phyloP scores from a whole-genome alignment of 2,888 invertebrate species.

The Chrysolina haemoptera region DNA sequence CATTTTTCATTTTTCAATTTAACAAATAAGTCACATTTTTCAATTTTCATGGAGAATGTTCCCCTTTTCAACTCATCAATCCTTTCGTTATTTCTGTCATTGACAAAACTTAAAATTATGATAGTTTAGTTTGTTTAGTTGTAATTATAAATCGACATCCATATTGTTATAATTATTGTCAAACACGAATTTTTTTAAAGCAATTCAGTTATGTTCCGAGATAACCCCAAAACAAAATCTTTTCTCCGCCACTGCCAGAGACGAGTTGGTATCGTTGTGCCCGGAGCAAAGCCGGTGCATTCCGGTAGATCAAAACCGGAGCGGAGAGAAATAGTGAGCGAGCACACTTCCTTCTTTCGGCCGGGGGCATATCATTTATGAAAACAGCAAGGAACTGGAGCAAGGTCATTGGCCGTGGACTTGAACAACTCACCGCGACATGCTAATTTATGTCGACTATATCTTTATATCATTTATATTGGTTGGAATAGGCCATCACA shows the following conservation, averaged over 20 bases:
- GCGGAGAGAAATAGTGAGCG: slow-evolving; percentile 56
- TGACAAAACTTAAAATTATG: too few relatives aligned
- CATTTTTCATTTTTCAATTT: too few relatives aligned
- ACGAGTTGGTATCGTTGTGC: slow-evolving; percentile 32
- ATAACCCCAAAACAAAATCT: too few relatives aligned
- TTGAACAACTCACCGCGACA: slow-evolving; percentile 40
- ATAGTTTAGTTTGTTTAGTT: too few relatives aligned
- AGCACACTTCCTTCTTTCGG: slow-evolving; percentile 59
- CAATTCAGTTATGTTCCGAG: too few relatives aligned
- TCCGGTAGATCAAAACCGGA: slow-evolving; percentile 61
- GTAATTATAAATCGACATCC: too few relatives aligned
- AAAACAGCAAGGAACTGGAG: slow-evolving; percentile 62
- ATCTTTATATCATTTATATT: not conserved
- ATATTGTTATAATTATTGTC: too few relatives aligned
- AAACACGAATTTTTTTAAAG: too few relatives aligned
- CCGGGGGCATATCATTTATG: slow-evolving; percentile 58
- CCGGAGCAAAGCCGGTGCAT: slow-evolving; percentile 43
- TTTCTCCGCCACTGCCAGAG: slow-evolving; percentile 28
- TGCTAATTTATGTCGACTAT: slow-evolving; percentile 19
- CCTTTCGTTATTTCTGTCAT: too few relatives aligned
- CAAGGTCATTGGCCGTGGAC: slow-evolving; percentile 65
- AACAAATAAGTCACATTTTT: too few relatives aligned
- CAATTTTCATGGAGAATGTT: too few relatives aligned
- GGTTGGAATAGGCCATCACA: not conserved
- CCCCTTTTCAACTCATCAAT: too few relatives aligned